Evolutionary conservation across 1,140 invertebrate species (phyloP).

Genomic region (Drepana arcuata): DNA sequence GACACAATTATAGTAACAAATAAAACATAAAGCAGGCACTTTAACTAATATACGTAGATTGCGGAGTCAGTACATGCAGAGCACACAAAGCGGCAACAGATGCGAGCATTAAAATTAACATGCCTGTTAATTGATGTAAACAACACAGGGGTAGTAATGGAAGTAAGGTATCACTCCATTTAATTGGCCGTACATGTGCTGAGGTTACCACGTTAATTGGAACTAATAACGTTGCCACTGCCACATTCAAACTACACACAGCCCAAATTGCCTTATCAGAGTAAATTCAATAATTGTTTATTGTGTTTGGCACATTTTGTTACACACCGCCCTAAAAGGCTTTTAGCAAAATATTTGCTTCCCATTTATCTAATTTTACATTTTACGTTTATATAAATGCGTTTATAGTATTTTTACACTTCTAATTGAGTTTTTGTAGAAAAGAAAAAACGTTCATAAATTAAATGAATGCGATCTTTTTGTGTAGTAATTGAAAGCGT

Average conservation of each 20-base stretch:
- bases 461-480: too few relatives aligned
- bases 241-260: slow-evolving; percentile 31
- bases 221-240: slow-evolving; percentile 51
- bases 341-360: too few relatives aligned
- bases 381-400: too few relatives aligned
- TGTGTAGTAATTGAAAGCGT: too few relatives aligned
- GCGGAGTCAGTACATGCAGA: slow-evolving; percentile 11
- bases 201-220: slow-evolving; percentile 63
- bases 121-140: slow-evolving; percentile 60
- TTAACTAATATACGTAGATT: slow-evolving; percentile 5
- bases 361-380: too few relatives aligned
- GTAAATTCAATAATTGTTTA: slow-evolving; percentile 15
- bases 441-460: too few relatives aligned
- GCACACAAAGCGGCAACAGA: slow-evolving; percentile 19
- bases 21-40: too few relatives aligned
- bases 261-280: slow-evolving; percentile 24
- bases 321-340: too few relatives aligned
- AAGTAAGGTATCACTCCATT: slow-evolving; percentile 64
- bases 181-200: slow-evolving; percentile 62
- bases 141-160: slow-evolving; percentile 56
- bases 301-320: slow-evolving; percentile 4
- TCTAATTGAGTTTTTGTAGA: too few relatives aligned
- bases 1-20: too few relatives aligned
- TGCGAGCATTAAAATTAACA: slow-evolving; percentile 46
- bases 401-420: too few relatives aligned